These are phyloP conservation scores for Bombus picipes DNA, from an alignment of 1,140 invertebrate genomes.

Conservation along the genomic window DNA sequence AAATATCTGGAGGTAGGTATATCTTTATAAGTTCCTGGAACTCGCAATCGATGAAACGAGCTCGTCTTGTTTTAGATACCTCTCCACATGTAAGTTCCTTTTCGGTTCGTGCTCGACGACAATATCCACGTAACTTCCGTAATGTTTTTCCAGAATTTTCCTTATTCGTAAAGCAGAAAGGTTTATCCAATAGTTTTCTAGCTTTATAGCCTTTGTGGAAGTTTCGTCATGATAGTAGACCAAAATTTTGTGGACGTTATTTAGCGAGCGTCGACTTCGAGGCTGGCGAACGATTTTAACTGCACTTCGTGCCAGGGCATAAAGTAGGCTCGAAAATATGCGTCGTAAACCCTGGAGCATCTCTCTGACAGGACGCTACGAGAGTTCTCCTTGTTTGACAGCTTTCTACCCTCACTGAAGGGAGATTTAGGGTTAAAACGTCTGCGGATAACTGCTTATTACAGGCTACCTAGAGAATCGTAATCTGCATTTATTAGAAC, in stretches of 20 bases:
- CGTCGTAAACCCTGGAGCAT: conserved; percentile 40
- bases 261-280: not conserved
- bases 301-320: conserved; percentile 23
- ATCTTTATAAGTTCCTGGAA: not conserved
- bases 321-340: conserved; percentile 34
- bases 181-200: not conserved
- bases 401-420: not conserved
- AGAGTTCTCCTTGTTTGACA: conserved; percentile 18
- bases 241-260: conserved; percentile 15
- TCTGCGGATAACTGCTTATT: not conserved
- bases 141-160: not conserved
- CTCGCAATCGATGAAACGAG: too few species aligned
- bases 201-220: not conserved
- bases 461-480: not conserved
- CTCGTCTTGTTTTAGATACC: conserved; percentile 1
- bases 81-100: not conserved
- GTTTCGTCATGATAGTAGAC: not conserved
- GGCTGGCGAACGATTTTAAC: conserved; percentile 10
- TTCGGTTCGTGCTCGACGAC: not conserved
- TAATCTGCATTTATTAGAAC: not conserved
- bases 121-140: not conserved
- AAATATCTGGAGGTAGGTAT: not conserved
- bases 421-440: not conserved
- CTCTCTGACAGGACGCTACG: not conserved
- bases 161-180: too few species aligned